Evolutionary conservation across 2,888 invertebrate genomes (phyloP).

Genomic region (Disparrhopalites patrizii): DNA sequence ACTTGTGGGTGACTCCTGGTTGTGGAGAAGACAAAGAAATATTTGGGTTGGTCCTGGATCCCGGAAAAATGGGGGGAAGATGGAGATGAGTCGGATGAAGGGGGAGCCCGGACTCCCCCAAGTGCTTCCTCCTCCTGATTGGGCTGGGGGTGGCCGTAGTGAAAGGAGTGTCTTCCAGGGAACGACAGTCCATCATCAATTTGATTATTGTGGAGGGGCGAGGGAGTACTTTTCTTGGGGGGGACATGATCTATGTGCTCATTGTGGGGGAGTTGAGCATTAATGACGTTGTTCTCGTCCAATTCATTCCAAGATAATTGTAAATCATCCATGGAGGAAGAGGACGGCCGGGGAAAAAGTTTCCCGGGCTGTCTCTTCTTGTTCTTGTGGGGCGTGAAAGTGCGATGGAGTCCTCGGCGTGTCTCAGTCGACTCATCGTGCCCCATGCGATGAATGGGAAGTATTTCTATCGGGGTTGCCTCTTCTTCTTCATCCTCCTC

Average conservation of each 20-base stretch:
- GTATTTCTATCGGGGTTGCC: background rate
- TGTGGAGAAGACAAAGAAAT: no score
- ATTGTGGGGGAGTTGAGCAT: background rate
- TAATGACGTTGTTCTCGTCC: constrained; percentile 21
- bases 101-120: background rate
- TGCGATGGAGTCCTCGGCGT: background rate
- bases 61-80: no score
- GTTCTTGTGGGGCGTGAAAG: background rate
- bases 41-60: no score
- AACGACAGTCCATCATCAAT: constrained; percentile 15
- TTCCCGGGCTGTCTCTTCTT: background rate
- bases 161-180: background rate
- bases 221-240: background rate
- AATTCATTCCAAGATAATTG: constrained; percentile 13
- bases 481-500: no score
- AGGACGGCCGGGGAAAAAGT: background rate
- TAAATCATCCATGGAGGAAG: constrained; percentile 2
- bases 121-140: background rate
- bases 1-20: no score
- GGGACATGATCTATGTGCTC: background rate
- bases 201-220: constrained; percentile 11
- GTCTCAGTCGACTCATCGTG: background rate
- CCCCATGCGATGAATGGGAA: constrained; percentile 12
- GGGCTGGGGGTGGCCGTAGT: background rate
- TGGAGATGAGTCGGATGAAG: no score